Evolutionary conservation across 2,113 vertebrate species (phyloP).

Genomic region (Urocitellus parryii): DNA sequence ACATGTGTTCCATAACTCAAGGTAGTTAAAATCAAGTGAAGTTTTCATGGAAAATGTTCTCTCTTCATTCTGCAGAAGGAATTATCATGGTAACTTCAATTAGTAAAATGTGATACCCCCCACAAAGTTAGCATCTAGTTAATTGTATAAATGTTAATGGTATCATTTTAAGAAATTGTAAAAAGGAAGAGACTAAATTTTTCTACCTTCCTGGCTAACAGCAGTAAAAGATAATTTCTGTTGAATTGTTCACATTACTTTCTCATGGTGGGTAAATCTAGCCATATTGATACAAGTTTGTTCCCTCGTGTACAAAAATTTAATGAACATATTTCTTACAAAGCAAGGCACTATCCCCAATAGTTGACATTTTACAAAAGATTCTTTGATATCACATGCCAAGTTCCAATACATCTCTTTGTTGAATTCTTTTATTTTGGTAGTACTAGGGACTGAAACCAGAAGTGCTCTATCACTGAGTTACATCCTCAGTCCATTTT

Average conservation of each 20-base stretch:
- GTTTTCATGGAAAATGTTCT: constrained; percentile 29
- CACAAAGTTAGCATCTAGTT: neutral
- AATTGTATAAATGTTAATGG: constrained; percentile 14
- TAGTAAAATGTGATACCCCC: neutral
- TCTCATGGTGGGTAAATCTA: constrained; percentile 23
- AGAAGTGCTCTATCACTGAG: too few relatives aligned
- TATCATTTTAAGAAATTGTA: constrained; percentile 32
- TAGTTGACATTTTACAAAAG: constrained; percentile 41
- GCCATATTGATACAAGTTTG: constrained; percentile 18
- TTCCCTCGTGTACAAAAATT: constrained; percentile 17
- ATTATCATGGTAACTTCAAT: neutral
- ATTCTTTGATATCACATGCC: constrained; percentile 18
- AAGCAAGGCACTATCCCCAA: neutral
- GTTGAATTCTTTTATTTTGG: neutral
- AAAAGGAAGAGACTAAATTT: neutral
- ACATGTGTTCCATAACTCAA: neutral
- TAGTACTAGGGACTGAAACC: too few relatives aligned
- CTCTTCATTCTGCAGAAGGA: constrained; percentile 26
- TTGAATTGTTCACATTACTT: constrained; percentile 36
- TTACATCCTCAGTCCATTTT: too few relatives aligned
- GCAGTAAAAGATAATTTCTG: constrained; percentile 30
- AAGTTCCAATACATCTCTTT: constrained; percentile 16
- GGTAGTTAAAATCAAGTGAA: neutral
- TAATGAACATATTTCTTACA: constrained; percentile 22
- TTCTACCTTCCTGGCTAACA: neutral